Conservation (phyloP, 2,113 vertebrate genomes). For the Ochotona princeps region DNA sequence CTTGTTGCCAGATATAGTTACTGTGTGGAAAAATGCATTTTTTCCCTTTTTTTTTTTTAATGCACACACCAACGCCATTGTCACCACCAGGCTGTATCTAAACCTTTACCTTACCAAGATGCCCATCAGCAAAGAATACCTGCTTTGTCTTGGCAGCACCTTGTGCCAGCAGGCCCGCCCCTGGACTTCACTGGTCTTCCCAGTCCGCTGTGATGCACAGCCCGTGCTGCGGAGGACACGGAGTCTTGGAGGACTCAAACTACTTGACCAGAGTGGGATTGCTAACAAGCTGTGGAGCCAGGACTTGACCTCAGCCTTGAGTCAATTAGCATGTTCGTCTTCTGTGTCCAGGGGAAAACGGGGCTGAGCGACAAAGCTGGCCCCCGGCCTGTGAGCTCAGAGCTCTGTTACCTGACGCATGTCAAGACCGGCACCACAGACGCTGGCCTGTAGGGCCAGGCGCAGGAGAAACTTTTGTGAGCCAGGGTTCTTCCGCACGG, state of each 20-base stretch:
- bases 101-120: background rate
- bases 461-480: no score
- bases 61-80: background rate
- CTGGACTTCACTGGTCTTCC: background rate
- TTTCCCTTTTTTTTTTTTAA: background rate
- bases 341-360: background rate
- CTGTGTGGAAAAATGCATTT: constrained; percentile 9
- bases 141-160: background rate
- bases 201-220: background rate
- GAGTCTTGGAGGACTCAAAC: background rate
- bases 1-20: constrained; percentile 62
- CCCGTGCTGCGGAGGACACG: background rate
- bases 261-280: background rate
- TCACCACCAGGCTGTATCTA: background rate
- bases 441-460: background rate
- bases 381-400: background rate
- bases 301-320: background rate
- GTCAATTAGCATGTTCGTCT: background rate
- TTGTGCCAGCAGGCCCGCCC: background rate
- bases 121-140: background rate
- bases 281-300: background rate
- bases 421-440: background rate
- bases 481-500: background rate
- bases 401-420: background rate
- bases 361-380: background rate